phyloP scores from a whole-genome alignment of 2,888 invertebrate species.

The Eristalinus sepulchralis region DNA sequence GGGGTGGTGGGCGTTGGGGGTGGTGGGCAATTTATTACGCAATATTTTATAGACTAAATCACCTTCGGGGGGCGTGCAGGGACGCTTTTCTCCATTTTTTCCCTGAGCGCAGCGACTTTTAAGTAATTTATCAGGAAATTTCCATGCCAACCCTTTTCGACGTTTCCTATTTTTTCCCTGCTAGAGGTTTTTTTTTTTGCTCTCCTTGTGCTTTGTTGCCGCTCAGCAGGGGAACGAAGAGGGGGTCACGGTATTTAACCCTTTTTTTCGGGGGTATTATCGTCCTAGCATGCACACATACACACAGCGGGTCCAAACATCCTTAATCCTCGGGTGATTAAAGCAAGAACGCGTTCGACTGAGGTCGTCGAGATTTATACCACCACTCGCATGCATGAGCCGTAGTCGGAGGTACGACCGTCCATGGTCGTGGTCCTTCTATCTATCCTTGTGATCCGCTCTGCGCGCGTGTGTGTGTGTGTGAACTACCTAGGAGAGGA shows the following conservation, averaged over 20 bases:
- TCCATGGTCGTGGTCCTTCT: neutral
- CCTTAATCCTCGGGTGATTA: slow-evolving; percentile 64
- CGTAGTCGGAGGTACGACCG: neutral
- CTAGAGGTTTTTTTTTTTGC: neutral
- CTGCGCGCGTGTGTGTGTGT: slow-evolving; percentile 6
- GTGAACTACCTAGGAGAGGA: slow-evolving; percentile 10
- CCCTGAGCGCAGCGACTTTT: slow-evolving; percentile 44
- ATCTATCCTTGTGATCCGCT: slow-evolving; percentile 11
- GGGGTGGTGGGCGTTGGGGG: slow-evolving; percentile 2
- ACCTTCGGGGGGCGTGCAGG: slow-evolving; percentile 27
- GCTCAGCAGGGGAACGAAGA: no score
- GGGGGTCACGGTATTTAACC: slow-evolving; percentile 21
- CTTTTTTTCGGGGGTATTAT: slow-evolving; percentile 44
- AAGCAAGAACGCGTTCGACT: slow-evolving; percentile 51
- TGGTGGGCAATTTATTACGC: slow-evolving; percentile 50
- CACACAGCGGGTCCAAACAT: slow-evolving; percentile 26
- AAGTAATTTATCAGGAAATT: slow-evolving; percentile 63
- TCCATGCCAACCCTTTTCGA: slow-evolving; percentile 46
- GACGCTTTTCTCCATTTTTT: neutral
- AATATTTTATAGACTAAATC: slow-evolving; percentile 61
- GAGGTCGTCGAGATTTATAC: slow-evolving; percentile 55
- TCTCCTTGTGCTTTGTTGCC: neutral
- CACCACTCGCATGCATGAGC: neutral
- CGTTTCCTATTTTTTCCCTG: no score
- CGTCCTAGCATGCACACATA: slow-evolving; percentile 40